phyloP scores from a whole-genome alignment of 2,113 vertebrate genomes.

The Mustela lutreola region DNA sequence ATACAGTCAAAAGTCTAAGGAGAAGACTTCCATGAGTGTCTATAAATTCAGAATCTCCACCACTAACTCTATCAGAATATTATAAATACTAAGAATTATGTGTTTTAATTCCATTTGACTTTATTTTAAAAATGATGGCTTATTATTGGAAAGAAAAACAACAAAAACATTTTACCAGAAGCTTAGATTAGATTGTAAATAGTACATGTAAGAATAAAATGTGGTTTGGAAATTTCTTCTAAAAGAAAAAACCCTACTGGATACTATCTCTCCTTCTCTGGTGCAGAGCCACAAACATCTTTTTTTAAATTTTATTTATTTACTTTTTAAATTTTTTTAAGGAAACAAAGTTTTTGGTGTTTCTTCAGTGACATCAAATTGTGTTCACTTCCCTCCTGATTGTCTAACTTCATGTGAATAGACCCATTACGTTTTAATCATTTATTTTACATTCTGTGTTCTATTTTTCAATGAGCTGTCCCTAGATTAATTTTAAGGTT shows the following conservation, averaged over 20 bases:
- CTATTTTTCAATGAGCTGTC: neutral
- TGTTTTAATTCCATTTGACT: neutral
- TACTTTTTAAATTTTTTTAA: neutral
- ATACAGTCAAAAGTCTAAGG: neutral
- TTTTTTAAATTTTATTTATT: too few species aligned
- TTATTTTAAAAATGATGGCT: neutral
- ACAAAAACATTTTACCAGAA: neutral
- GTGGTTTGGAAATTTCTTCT: neutral
- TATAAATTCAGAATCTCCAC: neutral
- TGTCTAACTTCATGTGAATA: neutral
- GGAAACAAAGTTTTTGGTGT: neutral
- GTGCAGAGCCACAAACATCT: neutral
- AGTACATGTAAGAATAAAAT: neutral
- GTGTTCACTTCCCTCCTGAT: neutral
- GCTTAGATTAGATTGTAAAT: neutral
- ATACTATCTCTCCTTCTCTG: neutral
- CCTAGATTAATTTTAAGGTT: neutral
- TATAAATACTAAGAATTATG: neutral
- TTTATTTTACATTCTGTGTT: neutral
- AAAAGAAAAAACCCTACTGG: neutral
- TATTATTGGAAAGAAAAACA: neutral
- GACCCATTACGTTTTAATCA: neutral
- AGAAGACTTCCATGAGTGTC: neutral
- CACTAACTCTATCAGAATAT: conserved; percentile 20
- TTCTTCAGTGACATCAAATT: neutral